These are phyloP conservation scores for Heterotis niloticus DNA, from an alignment of 2,113 vertebrate genomes.

Conservation along the genomic window DNA sequence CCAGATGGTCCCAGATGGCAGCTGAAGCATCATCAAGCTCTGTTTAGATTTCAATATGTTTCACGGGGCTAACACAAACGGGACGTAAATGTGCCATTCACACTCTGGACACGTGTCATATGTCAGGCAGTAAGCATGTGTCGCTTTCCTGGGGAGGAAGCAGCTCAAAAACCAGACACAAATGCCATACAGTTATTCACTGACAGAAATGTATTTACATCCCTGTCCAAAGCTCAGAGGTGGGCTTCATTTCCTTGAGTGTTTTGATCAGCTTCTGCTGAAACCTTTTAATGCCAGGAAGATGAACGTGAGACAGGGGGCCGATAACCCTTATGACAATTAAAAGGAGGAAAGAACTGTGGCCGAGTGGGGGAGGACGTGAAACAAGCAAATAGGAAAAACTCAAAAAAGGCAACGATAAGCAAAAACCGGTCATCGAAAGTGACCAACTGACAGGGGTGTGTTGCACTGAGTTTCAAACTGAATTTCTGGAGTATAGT, in stretches of 20 bases:
- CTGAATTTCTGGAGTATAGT: too few species aligned
- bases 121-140: neutral
- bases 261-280: conserved; percentile 39
- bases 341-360: conserved; percentile 19
- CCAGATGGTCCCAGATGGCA: conserved; percentile 11
- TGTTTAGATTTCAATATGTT: conserved; percentile 6
- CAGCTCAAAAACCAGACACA: neutral
- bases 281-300: conserved; percentile 23
- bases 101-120: neutral
- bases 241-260: conserved; percentile 32
- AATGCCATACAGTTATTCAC: too few species aligned
- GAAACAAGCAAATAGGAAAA: neutral
- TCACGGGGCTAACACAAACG: conserved; percentile 11
- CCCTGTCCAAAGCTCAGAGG: conserved; percentile 27
- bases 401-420: too few species aligned
- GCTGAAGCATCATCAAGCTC: neutral
- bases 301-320: neutral
- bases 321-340: neutral
- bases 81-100: neutral
- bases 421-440: too few species aligned
- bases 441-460: too few species aligned
- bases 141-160: neutral
- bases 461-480: too few species aligned
- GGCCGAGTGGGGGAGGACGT: neutral
- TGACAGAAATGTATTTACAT: neutral